These are phyloP conservation scores for Polia nebulosa DNA, from an alignment of 2,888 invertebrate species.

Conservation along the genomic window DNA sequence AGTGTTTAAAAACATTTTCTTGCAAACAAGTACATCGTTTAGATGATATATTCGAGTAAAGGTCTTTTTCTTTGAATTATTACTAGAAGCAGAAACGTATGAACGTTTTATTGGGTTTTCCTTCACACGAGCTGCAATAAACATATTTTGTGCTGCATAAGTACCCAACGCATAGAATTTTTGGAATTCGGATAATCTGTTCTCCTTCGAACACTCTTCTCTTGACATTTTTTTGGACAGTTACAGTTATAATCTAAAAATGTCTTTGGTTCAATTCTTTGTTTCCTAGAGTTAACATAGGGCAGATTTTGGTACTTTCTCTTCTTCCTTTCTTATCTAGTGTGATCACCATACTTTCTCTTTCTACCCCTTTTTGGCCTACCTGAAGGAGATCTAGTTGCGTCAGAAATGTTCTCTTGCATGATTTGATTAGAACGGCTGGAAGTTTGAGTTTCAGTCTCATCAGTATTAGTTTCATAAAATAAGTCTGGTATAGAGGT, in stretches of 20 bases:
- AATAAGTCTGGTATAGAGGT: conserved; percentile 21
- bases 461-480: conserved; percentile 18
- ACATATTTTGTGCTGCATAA: conserved; percentile 42
- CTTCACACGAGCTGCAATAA: conserved; percentile 37
- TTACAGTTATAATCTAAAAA: conserved; percentile 45
- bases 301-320: conserved; percentile 22
- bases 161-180: conserved; percentile 31
- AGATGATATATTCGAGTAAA: conserved; percentile 25
- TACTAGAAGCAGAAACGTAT: conserved; percentile 34
- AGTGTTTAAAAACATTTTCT: neutral
- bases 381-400: neutral
- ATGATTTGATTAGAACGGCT: conserved; percentile 20
- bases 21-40: conserved; percentile 8
- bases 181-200: conserved; percentile 28
- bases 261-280: conserved; percentile 30
- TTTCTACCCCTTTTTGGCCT: conserved; percentile 23
- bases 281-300: conserved; percentile 34
- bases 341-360: conserved; percentile 25
- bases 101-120: conserved; percentile 41
- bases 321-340: conserved; percentile 32
- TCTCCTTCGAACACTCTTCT: conserved; percentile 28
- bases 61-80: conserved; percentile 25
- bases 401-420: conserved; percentile 16
- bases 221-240: conserved; percentile 42
- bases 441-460: conserved; percentile 22